These are phyloP conservation scores for Trachelus iudaicus DNA, from an alignment of 2,888 invertebrate genomes.

Conservation along the genomic window DNA sequence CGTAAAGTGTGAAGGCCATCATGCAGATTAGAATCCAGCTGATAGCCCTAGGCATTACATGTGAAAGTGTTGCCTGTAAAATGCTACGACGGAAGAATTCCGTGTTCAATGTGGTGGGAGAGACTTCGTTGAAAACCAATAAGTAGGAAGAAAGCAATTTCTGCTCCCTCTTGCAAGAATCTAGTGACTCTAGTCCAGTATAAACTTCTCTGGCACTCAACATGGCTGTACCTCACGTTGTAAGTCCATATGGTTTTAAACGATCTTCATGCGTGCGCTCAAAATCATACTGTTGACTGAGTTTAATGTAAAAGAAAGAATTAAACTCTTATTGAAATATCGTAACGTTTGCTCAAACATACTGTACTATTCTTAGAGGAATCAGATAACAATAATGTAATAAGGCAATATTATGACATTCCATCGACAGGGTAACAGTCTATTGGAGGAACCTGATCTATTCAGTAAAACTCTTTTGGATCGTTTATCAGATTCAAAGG, in stretches of 20 bases:
- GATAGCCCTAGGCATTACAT: background rate
- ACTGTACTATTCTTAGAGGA: background rate
- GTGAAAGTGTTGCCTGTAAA: slow-evolving; percentile 41
- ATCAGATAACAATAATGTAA: background rate
- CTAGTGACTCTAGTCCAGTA: background rate
- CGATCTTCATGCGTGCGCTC: background rate
- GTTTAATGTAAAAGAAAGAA: background rate
- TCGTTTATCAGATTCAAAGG: slow-evolving; percentile 44
- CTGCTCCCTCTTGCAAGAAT: background rate
- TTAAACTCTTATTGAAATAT: background rate
- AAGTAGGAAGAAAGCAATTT: background rate
- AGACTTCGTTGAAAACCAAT: background rate
- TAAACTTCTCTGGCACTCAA: background rate
- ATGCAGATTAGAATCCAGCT: background rate
- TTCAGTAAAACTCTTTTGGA: slow-evolving; percentile 53
- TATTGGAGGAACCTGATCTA: slow-evolving; percentile 39
- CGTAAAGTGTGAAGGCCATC: background rate
- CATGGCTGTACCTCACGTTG: background rate
- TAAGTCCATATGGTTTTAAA: slow-evolving; percentile 4
- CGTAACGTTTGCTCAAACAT: background rate
- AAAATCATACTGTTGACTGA: background rate
- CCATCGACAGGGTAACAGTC: background rate
- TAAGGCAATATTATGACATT: background rate
- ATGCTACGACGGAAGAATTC: slow-evolving; percentile 31
- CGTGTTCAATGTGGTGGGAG: background rate